Percentiles rank a stretch among this genome's conserved stretches.
Evolutionary conservation across 2,797 vertebrate genomes (phyloP).

Genomic region (Mormyrops attenuatus): DNA sequence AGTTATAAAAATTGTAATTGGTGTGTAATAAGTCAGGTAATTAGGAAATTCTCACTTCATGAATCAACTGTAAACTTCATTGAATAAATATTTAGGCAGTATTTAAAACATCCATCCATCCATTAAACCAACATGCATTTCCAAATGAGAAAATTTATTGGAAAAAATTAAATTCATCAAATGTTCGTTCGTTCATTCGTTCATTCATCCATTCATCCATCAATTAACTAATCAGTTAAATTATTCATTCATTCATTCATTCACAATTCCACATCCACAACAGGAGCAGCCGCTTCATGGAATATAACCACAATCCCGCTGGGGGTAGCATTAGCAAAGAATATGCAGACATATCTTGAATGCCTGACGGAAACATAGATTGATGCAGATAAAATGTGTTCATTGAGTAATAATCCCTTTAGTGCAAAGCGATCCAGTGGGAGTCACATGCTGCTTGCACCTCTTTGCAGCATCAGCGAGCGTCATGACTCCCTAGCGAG

Average conservation of each 20-base stretch:
- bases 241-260: not conserved
- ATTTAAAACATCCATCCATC: not conserved
- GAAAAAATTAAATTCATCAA: no score
- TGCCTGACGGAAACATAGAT: not conserved
- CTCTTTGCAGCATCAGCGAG: not conserved
- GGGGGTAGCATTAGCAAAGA: not conserved
- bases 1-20: not conserved
- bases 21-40: not conserved
- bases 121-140: not conserved
- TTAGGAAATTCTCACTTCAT: not conserved
- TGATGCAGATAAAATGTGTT: conserved; percentile 7
- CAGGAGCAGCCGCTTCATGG: not conserved
- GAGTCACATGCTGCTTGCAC: not conserved
- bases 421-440: not conserved
- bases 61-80: not conserved
- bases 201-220: not conserved
- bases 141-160: no score
- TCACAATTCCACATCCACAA: not conserved
- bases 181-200: no score
- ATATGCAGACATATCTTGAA: not conserved
- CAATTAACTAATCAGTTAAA: no score
- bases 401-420: not conserved
- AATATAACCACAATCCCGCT: not conserved
- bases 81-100: not conserved
- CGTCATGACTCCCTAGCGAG: not conserved